phyloP scores from a whole-genome alignment of 2,113 vertebrate species.

The Nestor notabilis region DNA sequence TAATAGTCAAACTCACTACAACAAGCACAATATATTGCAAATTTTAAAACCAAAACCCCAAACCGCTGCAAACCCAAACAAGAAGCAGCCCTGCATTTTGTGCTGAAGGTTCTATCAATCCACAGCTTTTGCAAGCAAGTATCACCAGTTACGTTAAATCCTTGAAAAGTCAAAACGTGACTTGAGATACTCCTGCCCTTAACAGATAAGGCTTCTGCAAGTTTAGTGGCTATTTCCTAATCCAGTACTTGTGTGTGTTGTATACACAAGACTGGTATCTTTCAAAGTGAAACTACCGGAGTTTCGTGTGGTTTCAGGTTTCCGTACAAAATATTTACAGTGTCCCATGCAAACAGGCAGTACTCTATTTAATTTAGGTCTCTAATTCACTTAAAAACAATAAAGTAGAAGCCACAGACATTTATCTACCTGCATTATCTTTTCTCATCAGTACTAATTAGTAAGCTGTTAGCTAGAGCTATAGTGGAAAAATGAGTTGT shows the following conservation, averaged over 20 bases:
- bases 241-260: background rate
- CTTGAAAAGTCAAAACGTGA: background rate
- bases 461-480: background rate
- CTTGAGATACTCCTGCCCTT: background rate
- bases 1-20: background rate
- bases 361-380: background rate
- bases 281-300: background rate
- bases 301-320: slow-evolving; percentile 16
- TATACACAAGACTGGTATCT: background rate
- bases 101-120: background rate
- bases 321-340: background rate
- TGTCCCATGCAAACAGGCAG: background rate
- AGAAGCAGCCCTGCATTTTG: background rate
- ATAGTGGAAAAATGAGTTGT: background rate
- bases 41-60: background rate
- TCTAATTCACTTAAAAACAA: background rate
- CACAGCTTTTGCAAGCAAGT: background rate
- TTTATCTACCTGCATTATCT: background rate
- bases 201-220: background rate
- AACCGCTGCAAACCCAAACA: accelerated
- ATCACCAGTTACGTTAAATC: background rate
- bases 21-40: background rate
- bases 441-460: background rate
- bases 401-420: background rate
- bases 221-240: background rate